phyloP scores from a whole-genome alignment of 2,888 invertebrate species.

The Julus scanicus region DNA sequence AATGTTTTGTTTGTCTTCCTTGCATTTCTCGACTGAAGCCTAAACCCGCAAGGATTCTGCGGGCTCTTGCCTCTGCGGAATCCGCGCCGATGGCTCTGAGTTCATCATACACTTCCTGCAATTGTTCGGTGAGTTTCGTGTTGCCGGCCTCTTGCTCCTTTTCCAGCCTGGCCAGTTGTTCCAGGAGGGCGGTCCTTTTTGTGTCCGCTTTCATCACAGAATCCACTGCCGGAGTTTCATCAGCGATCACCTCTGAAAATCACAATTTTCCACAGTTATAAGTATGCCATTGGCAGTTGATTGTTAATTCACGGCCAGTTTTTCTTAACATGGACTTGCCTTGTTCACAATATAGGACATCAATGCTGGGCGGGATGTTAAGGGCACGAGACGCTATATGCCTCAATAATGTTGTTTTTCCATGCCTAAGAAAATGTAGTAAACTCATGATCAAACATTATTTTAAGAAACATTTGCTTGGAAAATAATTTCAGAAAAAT shows the following conservation, averaged over 20 bases:
- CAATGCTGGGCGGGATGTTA: slow-evolving; percentile 95
- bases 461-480: no score
- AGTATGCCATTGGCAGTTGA: slow-evolving; percentile 40
- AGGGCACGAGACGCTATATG: slow-evolving; percentile 92
- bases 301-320: no score
- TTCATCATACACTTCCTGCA: slow-evolving; percentile 94
- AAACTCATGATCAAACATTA: no score
- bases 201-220: slow-evolving; percentile 91
- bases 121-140: slow-evolving; percentile 77
- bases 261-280: neutral
- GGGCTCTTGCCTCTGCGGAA: slow-evolving; percentile 95
- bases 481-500: no score
- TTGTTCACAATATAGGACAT: slow-evolving; percentile 94
- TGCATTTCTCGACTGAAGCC: slow-evolving; percentile 87
- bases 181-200: slow-evolving; percentile 82
- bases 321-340: slow-evolving; percentile 62
- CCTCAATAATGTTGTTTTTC: slow-evolving; percentile 95
- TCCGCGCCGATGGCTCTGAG: slow-evolving; percentile 96
- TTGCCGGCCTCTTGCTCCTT: slow-evolving; percentile 76
- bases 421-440: slow-evolving; percentile 67
- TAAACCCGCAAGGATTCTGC: slow-evolving; percentile 95
- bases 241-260: slow-evolving; percentile 89
- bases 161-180: slow-evolving; percentile 86
- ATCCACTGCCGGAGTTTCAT: slow-evolving; percentile 86
- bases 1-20: slow-evolving; percentile 79